phyloP scores from a whole-genome alignment of 2,797 vertebrate species.

The Oreonectes daqikongensis region DNA sequence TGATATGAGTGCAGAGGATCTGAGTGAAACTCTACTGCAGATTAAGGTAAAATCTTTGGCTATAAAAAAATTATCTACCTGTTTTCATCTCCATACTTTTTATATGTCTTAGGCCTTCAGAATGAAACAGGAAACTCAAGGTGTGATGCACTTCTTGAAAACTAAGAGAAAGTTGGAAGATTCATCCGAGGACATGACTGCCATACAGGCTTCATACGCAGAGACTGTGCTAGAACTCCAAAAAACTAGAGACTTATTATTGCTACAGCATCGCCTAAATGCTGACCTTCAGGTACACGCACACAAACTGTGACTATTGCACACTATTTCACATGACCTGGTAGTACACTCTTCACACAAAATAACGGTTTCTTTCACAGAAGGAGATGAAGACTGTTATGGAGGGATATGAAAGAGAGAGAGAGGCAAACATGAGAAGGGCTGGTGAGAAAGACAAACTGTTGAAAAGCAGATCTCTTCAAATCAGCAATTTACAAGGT shows the following conservation, averaged over 20 bases:
- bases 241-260: constrained; percentile 84
- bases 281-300: constrained; percentile 81
- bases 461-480: constrained; percentile 76
- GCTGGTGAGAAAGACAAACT: constrained; percentile 75
- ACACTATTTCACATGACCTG: not conserved
- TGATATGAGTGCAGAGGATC: constrained; percentile 78
- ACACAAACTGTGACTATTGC: not conserved
- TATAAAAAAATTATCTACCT: not conserved
- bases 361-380: constrained; percentile 64
- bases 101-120: constrained; percentile 68
- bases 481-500: constrained; percentile 85
- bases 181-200: constrained; percentile 56
- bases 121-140: constrained; percentile 70
- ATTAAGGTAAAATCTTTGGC: constrained; percentile 72
- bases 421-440: constrained; percentile 69
- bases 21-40: constrained; percentile 78
- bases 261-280: constrained; percentile 82
- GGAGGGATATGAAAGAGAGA: constrained; percentile 72
- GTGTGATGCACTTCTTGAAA: constrained; percentile 60
- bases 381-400: constrained; percentile 77
- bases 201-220: constrained; percentile 76
- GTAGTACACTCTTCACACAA: not conserved
- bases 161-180: constrained; percentile 58
- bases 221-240: constrained; percentile 86
- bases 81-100: not conserved